Evolutionary conservation across 2,888 invertebrate species (phyloP).

Genomic region (Flexamia atlantica): DNA sequence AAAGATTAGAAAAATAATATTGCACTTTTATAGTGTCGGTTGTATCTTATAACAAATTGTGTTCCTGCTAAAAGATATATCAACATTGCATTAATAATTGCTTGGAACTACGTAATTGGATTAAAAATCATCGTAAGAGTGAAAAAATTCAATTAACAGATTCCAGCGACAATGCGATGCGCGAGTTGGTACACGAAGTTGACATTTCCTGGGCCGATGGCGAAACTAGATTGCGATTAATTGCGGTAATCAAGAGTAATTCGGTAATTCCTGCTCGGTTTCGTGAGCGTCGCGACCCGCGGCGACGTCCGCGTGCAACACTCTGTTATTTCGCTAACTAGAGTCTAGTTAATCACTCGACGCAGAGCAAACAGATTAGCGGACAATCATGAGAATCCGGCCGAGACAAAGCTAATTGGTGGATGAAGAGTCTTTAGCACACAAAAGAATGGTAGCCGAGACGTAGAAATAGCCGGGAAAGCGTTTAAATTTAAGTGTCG

Average conservation of each 20-base stretch:
- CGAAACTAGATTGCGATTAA: neutral
- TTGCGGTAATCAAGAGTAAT: neutral
- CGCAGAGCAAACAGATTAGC: neutral
- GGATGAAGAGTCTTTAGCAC: slow-evolving; percentile 27
- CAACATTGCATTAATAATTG: too few species aligned
- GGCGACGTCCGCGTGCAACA: too few species aligned
- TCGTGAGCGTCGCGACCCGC: too few species aligned
- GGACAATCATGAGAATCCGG: slow-evolving; percentile 5
- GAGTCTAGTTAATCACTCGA: slow-evolving; percentile 21
- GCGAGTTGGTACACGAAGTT: neutral
- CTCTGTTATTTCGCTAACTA: slow-evolving; percentile 23
- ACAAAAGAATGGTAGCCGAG: slow-evolving; percentile 46
- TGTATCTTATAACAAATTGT: too few species aligned
- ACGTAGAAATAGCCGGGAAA: slow-evolving; percentile 37
- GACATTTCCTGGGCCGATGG: neutral
- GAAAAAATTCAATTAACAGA: too few species aligned
- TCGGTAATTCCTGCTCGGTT: slow-evolving; percentile 8
- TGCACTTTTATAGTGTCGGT: too few species aligned
- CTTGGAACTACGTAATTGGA: too few species aligned
- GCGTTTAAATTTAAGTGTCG: slow-evolving; percentile 49
- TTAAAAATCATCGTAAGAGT: too few species aligned
- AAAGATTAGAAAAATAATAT: too few species aligned
- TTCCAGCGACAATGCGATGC: too few species aligned
- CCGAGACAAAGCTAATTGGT: slow-evolving; percentile 24
- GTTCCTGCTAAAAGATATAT: too few species aligned